Evolutionary conservation across 2,888 invertebrate genomes (phyloP).

Genomic region (Ormyrus labotus): DNA sequence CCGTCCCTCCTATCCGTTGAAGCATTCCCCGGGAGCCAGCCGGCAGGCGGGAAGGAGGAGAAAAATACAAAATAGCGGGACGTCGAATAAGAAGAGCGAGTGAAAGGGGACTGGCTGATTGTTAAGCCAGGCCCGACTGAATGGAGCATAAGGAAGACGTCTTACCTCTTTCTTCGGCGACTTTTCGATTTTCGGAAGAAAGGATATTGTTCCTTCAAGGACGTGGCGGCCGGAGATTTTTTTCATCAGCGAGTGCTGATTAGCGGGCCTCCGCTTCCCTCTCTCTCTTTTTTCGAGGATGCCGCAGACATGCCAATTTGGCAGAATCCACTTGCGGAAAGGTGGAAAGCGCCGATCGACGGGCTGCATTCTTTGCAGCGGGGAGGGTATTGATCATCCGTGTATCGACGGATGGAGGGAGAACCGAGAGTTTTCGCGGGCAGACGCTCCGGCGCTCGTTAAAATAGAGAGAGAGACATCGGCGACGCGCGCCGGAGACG

Average conservation of each 20-base stretch:
- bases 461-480: slow-evolving; percentile 14
- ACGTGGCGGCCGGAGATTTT: slow-evolving; percentile 50
- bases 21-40: not conserved
- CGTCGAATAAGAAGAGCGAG: slow-evolving; percentile 1
- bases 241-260: slow-evolving; percentile 54
- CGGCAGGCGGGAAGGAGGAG: not conserved
- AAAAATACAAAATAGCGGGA: slow-evolving; percentile 35
- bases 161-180: slow-evolving; percentile 65
- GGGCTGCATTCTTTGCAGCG: not conserved
- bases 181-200: slow-evolving; percentile 72
- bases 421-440: slow-evolving; percentile 20
- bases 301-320: slow-evolving; percentile 35
- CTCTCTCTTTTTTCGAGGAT: slow-evolving; percentile 1
- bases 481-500: not conserved
- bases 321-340: slow-evolving; percentile 27
- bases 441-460: slow-evolving; percentile 32
- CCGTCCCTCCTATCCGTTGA: not conserved
- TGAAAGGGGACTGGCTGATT: slow-evolving; percentile 43
- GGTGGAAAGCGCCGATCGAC: too few relatives aligned
- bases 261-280: slow-evolving; percentile 10
- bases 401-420: slow-evolving; percentile 9
- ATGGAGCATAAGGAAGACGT: slow-evolving; percentile 45
- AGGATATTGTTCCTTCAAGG: slow-evolving; percentile 68
- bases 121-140: slow-evolving; percentile 26
- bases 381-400: slow-evolving; percentile 28